Percentiles rank a stretch among this genome's conserved stretches.
phyloP scores from a whole-genome alignment of 2,797 vertebrate genomes.

The Coccyzus lansbergi region DNA sequence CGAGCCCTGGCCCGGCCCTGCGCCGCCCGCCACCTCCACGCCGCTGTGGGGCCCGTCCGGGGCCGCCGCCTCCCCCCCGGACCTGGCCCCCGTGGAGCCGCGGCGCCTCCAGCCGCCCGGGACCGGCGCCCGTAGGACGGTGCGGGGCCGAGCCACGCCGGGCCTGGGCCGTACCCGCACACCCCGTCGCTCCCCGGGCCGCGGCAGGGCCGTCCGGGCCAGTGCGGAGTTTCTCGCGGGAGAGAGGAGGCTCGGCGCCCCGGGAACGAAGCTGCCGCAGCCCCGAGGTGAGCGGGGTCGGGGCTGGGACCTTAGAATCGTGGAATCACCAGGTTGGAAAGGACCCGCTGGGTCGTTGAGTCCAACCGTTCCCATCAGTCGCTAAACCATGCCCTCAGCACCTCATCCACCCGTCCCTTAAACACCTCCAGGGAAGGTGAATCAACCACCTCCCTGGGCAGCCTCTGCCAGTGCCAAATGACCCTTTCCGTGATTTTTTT shows the following conservation, averaged over 20 bases:
- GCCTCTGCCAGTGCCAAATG: too few relatives aligned
- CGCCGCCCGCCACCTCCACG: background rate
- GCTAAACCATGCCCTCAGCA: too few relatives aligned
- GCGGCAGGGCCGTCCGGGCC: background rate
- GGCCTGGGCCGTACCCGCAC: background rate
- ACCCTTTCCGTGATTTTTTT: too few relatives aligned
- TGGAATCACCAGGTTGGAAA: too few relatives aligned
- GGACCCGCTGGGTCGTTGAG: too few relatives aligned
- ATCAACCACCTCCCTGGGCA: too few relatives aligned
- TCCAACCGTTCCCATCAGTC: too few relatives aligned
- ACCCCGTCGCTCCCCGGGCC: background rate
- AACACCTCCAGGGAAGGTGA: too few relatives aligned
- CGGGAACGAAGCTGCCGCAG: background rate
- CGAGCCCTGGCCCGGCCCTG: too few relatives aligned
- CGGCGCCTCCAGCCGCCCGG: background rate
- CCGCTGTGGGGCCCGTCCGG: background rate
- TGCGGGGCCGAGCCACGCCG: background rate
- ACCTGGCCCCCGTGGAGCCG: too few relatives aligned
- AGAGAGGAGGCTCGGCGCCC: background rate
- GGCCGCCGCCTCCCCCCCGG: background rate
- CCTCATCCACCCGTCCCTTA: too few relatives aligned
- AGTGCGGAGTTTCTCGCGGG: background rate
- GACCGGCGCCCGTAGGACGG: background rate
- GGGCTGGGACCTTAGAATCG: too few relatives aligned
- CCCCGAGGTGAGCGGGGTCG: background rate